Evolutionary conservation across 2,113 vertebrate species (phyloP).

Genomic region (Raja brachyura): DNA sequence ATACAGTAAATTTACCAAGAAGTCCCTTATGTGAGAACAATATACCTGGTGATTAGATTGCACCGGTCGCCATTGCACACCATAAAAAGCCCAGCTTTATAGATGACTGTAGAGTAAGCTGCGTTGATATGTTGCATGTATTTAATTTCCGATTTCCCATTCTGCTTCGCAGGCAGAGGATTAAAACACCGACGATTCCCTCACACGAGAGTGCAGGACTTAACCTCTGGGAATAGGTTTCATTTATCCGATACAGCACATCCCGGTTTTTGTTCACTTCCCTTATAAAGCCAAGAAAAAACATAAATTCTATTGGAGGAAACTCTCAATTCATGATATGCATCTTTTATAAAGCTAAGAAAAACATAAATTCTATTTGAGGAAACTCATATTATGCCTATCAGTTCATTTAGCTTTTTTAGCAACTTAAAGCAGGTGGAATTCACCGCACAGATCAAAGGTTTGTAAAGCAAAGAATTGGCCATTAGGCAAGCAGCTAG

Average conservation of each 20-base stretch:
- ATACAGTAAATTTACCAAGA: background rate
- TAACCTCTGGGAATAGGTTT: constrained; percentile 19
- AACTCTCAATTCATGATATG: background rate
- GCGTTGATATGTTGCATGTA: constrained; percentile 19
- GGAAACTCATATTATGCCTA: constrained; percentile 24
- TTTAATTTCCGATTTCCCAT: constrained; percentile 27
- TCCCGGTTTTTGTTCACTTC: background rate
- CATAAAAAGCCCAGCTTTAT: background rate
- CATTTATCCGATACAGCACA: constrained; percentile 30
- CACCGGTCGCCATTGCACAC: background rate
- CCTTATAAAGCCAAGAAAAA: constrained; percentile 9
- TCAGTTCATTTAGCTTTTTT: constrained; percentile 27
- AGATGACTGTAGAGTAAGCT: constrained; percentile 11
- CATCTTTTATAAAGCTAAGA: constrained; percentile 18
- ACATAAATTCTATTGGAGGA: constrained; percentile 26
- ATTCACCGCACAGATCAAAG: constrained; percentile 10
- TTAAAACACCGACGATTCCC: constrained; percentile 22
- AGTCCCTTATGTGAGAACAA: background rate
- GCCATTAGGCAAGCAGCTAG: constrained; percentile 32
- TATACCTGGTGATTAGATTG: background rate
- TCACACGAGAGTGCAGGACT: constrained; percentile 22
- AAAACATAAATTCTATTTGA: constrained; percentile 30
- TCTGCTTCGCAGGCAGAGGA: constrained; percentile 17
- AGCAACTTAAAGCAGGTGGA: constrained; percentile 37
- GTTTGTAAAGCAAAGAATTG: constrained; percentile 36